Base-by-base conservation (phyloP, 92 coral and sea anemone species). In the Phymanthus crucifer region DNA sequence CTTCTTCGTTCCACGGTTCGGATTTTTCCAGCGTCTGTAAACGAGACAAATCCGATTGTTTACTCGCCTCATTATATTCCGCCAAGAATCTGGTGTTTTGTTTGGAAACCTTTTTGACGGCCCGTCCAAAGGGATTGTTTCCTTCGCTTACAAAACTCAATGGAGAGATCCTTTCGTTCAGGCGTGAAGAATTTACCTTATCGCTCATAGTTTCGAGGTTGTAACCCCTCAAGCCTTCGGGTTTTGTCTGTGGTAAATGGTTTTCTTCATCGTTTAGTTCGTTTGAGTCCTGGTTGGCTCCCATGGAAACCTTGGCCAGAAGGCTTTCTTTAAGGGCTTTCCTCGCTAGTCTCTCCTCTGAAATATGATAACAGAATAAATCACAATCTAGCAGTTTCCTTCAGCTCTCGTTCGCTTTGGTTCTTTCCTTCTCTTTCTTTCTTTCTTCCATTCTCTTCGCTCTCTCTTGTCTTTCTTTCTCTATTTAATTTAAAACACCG, bases 101-200 rank as follows among this genome's bases (percentile, higher is more conserved):
- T 34, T 82, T 82, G 6, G 86, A 21, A 12, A 82, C 86, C 57
- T 65, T 45, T 16, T 74, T 73, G 3, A 82, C 80, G 29, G 86
- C 86, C 0, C 86, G 86, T 11, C 58, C 74, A 29, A 82, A 82
- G 4, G 86, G 86, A 17, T 65, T 16, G 19, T 43, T 31, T 13
- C 74, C 86, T 6, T 82, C 86, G 34, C 72, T 82, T 4, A 40
- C 45, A 31, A 70, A 70, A 58, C 84, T 80, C 24, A 18, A 23
- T 23, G 64, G 19, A 4, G 83, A 66, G n/a, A 65, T 18, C 57
- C 84, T 50, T 23, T 58, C 84, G 26, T 58, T 70, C 11, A 29
- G 8, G 45, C 56, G 57, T 2, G 48, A 45, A 17, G 70, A 40
- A 8, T 27, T 73, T 19, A 35, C 78, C 38, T 40, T 34, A 71